Conservation (phyloP, 1,140 invertebrate genomes). For the Phymorhynchus buccinoides region DNA sequence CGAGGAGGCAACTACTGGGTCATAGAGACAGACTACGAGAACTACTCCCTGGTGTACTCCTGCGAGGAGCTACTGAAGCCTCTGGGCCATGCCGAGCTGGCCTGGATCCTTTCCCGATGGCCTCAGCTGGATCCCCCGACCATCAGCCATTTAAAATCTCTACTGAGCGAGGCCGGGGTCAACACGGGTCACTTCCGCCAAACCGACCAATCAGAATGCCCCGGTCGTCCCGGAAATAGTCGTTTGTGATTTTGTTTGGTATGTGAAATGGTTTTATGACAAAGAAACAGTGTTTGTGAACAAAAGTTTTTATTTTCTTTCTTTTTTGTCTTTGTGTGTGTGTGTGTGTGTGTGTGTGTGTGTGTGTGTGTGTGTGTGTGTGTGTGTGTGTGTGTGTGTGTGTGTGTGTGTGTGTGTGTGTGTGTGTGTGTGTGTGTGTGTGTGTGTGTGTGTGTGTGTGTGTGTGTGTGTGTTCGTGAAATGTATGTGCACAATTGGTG, state of each 20-base stretch:
- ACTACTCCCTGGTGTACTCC: constrained; percentile 57
- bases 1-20: constrained; percentile 59
- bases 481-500: no score
- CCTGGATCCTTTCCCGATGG: constrained; percentile 56
- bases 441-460: no score
- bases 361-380: background rate
- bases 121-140: constrained; percentile 15
- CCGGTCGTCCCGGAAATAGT: background rate
- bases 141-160: background rate
- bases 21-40: constrained; percentile 57
- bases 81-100: constrained; percentile 57
- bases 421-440: no score
- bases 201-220: background rate
- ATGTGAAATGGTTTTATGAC: no score
- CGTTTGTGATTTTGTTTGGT: no score
- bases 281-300: no score
- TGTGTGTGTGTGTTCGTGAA: no score
- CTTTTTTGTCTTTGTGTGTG: background rate
- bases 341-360: background rate
- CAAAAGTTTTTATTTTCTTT: background rate
- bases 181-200: background rate
- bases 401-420: background rate
- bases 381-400: background rate
- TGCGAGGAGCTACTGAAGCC: constrained; percentile 47
- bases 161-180: background rate